These are phyloP conservation scores for Xyrichtys novacula DNA, from an alignment of 2,797 vertebrate genomes.

Conservation along the genomic window DNA sequence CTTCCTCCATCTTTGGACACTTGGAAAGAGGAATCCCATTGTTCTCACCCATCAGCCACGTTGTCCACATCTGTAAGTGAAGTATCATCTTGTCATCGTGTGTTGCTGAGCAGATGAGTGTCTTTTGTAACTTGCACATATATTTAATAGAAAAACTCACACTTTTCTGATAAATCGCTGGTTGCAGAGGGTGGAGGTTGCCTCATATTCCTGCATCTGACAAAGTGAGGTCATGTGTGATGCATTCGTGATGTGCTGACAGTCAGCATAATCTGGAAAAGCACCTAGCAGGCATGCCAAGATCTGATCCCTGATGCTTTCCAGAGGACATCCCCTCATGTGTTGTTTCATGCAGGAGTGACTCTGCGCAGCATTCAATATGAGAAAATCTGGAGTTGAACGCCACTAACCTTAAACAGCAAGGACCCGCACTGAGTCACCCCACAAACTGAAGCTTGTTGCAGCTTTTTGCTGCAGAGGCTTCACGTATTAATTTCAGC, in stretches of 20 bases:
- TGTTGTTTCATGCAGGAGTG: slow-evolving; percentile 16
- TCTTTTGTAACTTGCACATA: not conserved
- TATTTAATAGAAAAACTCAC: slow-evolving; percentile 13
- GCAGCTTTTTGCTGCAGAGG: slow-evolving; percentile 1
- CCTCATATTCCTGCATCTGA: slow-evolving; percentile 32
- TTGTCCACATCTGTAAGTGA: not conserved
- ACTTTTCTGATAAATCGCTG: slow-evolving; percentile 8
- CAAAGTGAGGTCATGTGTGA: slow-evolving; percentile 39
- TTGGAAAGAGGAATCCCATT: slow-evolving; percentile 38
- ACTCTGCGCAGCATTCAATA: slow-evolving; percentile 8
- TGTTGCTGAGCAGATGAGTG: slow-evolving; percentile 12
- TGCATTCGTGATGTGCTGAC: slow-evolving; percentile 61
- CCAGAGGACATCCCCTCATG: slow-evolving; percentile 42
- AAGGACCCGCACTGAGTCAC: not conserved
- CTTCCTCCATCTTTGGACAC: slow-evolving; percentile 35
- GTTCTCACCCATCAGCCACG: slow-evolving; percentile 22
- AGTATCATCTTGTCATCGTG: not conserved
- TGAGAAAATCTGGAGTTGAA: slow-evolving; percentile 15
- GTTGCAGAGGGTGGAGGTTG: slow-evolving; percentile 14
- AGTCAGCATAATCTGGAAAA: slow-evolving; percentile 52
- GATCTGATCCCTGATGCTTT: slow-evolving; percentile 57
- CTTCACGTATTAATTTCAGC: slow-evolving; percentile 15
- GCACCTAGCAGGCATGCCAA: slow-evolving; percentile 44
- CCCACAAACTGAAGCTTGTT: not conserved
- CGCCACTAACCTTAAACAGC: slow-evolving; percentile 14